These are phyloP conservation scores for Cerastis leucographa DNA, from an alignment of 2,888 invertebrate species.

Conservation along the genomic window DNA sequence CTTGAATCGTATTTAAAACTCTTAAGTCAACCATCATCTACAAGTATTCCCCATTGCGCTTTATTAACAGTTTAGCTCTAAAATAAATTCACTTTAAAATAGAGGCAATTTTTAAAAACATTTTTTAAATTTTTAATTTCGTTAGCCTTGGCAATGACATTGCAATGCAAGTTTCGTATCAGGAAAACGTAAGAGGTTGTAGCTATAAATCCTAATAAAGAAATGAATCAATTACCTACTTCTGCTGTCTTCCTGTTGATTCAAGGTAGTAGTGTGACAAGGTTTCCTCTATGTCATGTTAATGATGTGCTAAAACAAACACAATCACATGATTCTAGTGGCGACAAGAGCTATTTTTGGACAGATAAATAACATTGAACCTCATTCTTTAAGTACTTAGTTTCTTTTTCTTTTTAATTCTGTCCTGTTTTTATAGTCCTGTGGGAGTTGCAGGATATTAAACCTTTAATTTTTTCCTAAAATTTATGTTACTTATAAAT, in stretches of 20 bases:
- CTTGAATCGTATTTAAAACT: not conserved
- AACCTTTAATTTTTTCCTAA: too few species aligned
- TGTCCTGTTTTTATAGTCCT: not conserved
- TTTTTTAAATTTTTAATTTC: conserved; percentile 14
- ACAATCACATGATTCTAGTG: conserved; percentile 50
- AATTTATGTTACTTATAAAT: not conserved
- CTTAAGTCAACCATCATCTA: not conserved
- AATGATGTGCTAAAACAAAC: conserved; percentile 50
- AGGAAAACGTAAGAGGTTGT: conserved; percentile 28
- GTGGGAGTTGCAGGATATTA: not conserved
- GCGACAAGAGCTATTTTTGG: conserved; percentile 23
- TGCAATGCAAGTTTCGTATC: conserved; percentile 26
- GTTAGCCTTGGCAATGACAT: conserved; percentile 22
- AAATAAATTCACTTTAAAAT: not conserved
- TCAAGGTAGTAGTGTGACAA: conserved; percentile 56
- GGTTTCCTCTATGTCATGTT: conserved; percentile 59
- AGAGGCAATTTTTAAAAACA: not conserved
- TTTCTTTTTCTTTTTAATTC: not conserved
- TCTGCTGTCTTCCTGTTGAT: conserved; percentile 38
- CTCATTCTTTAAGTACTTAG: not conserved
- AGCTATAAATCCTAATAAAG: not conserved
- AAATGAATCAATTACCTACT: not conserved
- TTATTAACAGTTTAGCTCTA: not conserved
- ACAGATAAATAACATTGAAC: not conserved
- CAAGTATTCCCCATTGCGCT: not conserved